These are phyloP conservation scores for Centropus bengalensis DNA, from an alignment of 2,113 vertebrate species.

Conservation along the genomic window DNA sequence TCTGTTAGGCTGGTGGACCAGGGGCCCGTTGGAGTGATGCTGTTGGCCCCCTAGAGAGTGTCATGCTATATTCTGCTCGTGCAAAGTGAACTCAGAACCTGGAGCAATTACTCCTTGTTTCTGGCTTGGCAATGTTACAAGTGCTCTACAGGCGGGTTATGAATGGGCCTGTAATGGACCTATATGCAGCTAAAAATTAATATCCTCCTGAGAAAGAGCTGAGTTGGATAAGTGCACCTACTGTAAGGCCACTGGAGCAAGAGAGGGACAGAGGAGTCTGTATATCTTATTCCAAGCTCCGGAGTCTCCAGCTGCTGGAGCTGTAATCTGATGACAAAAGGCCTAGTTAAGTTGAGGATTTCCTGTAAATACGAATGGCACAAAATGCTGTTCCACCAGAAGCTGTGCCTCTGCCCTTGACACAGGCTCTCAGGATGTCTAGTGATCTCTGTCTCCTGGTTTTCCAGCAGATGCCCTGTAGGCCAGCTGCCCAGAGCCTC, in stretches of 20 bases:
- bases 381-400: background rate
- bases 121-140: background rate
- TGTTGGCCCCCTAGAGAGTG: background rate
- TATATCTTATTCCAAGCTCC: background rate
- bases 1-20: fast-evolving
- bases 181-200: background rate
- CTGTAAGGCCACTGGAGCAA: background rate
- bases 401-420: background rate
- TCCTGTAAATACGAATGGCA: background rate
- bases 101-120: background rate
- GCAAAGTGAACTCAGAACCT: background rate
- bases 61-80: fast-evolving
- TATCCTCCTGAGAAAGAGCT: slow-evolving; percentile 21
- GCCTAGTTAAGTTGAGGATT: background rate
- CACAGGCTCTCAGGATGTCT: background rate
- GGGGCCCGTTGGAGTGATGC: background rate
- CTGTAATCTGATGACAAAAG: background rate
- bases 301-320: background rate
- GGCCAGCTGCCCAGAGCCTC: background rate
- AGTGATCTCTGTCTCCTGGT: background rate
- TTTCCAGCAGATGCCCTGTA: background rate
- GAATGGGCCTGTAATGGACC: background rate
- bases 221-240: background rate
- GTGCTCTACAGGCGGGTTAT: background rate
- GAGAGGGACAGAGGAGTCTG: background rate